These are phyloP conservation scores for Cetoscarus ocellatus DNA, from an alignment of 2,797 vertebrate species.

Conservation along the genomic window DNA sequence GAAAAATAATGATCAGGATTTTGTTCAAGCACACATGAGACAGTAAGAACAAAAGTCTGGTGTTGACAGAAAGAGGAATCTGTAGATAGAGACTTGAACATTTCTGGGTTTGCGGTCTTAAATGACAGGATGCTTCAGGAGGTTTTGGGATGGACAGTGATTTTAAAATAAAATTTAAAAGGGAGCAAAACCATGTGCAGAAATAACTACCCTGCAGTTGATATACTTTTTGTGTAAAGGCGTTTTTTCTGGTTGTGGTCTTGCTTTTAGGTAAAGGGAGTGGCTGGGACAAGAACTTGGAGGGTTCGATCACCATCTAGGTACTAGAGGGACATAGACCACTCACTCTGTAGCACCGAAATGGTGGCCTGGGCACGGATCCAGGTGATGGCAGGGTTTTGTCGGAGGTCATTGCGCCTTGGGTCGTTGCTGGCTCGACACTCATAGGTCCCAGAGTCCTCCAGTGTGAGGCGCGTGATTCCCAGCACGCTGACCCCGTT, in stretches of 20 bases:
- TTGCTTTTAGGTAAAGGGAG: constrained; percentile 36
- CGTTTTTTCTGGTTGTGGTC: constrained; percentile 31
- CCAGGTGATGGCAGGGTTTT: constrained; percentile 98
- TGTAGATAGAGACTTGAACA: constrained; percentile 60
- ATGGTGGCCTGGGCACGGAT: constrained; percentile 99
- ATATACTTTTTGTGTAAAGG: background rate
- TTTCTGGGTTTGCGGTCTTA: constrained; percentile 79
- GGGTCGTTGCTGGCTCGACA: constrained; percentile 99
- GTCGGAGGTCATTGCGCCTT: constrained; percentile 96
- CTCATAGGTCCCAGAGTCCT: constrained; percentile 99
- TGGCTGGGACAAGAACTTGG: constrained; percentile 46
- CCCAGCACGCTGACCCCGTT: constrained; percentile 98
- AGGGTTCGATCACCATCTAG: constrained; percentile 84
- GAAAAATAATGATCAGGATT: constrained; percentile 44
- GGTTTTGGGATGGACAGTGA: constrained; percentile 41
- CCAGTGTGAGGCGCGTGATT: constrained; percentile 94
- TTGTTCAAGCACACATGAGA: constrained; percentile 60
- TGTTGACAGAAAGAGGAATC: constrained; percentile 72
- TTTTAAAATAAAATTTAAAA: constrained; percentile 44
- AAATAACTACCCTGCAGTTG: background rate
- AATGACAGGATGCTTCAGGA: constrained; percentile 57
- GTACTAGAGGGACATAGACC: constrained; percentile 90
- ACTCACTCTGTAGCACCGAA: constrained; percentile 99
- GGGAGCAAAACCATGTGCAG: constrained; percentile 20
- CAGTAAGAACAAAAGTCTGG: constrained; percentile 50